Conservation (phyloP, 2,888 invertebrate species). For the Vandiemenella viatica region DNA sequence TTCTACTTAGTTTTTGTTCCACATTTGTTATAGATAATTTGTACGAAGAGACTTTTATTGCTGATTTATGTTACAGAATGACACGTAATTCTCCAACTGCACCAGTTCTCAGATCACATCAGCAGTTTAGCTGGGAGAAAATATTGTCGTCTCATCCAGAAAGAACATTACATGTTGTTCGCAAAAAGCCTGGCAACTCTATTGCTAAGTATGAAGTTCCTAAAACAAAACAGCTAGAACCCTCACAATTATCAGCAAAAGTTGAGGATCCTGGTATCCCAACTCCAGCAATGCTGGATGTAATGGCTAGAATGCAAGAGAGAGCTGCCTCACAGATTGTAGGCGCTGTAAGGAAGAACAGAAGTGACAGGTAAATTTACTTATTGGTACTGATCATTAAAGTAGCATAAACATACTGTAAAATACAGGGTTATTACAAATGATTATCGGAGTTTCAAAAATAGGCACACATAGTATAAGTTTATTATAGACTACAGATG, state of each 20-base stretch:
- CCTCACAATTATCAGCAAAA: background rate
- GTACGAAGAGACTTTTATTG: too few relatives aligned
- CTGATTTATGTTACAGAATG: background rate
- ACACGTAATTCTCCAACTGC: background rate
- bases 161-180: background rate
- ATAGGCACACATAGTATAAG: too few relatives aligned
- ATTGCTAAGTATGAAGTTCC: background rate
- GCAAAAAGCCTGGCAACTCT: background rate
- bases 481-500: too few relatives aligned
- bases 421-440: too few relatives aligned
- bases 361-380: slow-evolving; percentile 4
- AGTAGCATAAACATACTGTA: too few relatives aligned
- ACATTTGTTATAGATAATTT: too few relatives aligned
- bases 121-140: background rate
- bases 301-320: slow-evolving; percentile 44
- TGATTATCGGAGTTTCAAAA: too few relatives aligned
- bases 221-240: background rate
- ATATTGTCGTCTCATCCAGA: background rate
- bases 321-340: slow-evolving; percentile 25
- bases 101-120: background rate
- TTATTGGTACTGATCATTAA: too few relatives aligned
- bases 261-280: slow-evolving; percentile 26
- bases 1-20: too few relatives aligned
- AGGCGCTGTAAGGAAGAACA: background rate
- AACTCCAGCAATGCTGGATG: slow-evolving; percentile 56